Base-by-base conservation (phyloP, 2,113 vertebrate species). In the Ramphastos sulfuratus region DNA sequence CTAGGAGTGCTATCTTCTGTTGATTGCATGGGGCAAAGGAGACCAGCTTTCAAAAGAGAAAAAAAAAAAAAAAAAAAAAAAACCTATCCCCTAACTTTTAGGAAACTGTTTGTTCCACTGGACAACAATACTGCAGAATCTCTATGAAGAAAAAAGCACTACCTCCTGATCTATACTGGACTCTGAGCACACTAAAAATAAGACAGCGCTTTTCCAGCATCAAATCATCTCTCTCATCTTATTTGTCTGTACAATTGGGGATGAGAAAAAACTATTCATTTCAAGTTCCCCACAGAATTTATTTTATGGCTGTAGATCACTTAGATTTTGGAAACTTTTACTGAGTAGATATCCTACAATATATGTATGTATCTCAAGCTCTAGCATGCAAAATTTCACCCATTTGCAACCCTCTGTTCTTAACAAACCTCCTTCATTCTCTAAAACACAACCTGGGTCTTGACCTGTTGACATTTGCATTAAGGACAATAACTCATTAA, bases 181-280 rank as follows among this genome's bases (percentile, higher is more conserved):
- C 55, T 85, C 64, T 65, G 27, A 84, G 75, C 33, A 44, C 19
- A 35, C 8, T 24, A 9, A 85, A 89, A 85, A 44, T 63, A 35
- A 50, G 52, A 42, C 3, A 30, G 7, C 0, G 0, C 14, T 82
- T 85, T 73, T 30, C 10, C 33, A 90, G 33, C 30, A 48, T 24
- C 23, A 15, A 69, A 70, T 52, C 85, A 81, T 35, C 25, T 85
- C 33, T 77, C 6, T 24, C 33, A n/a, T 16, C 3, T 85, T 48
- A 70, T 21, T 85, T 56, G 56, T 58, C 56, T 88, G 18, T 67
- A 85, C 24, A 92, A 92, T 5, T 12, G 6, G 5, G 4, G 15
- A 74, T 44, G 33, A 61, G 35, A 77, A 92, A 92, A 94, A 72
- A 80, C 1, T 59, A 35, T 7, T 81, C 39, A 63, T 60, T 60